These are phyloP conservation scores for Gymnothorax reevesii DNA, from an alignment of 2,797 vertebrate genomes.

Conservation along the genomic window DNA sequence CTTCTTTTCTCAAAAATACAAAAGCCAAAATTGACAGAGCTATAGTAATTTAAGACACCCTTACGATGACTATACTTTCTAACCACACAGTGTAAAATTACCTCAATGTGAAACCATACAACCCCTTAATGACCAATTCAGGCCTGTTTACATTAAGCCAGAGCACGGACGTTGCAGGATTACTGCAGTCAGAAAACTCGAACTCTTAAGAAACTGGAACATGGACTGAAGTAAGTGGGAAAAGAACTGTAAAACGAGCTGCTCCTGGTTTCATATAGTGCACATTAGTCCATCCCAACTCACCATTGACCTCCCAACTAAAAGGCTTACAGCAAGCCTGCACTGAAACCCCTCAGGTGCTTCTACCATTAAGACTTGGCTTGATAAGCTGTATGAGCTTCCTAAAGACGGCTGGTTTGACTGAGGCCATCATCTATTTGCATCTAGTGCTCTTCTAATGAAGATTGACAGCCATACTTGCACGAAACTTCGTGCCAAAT, in stretches of 20 bases:
- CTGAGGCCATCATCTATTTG: background rate
- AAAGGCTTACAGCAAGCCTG: background rate
- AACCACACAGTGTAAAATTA: no score
- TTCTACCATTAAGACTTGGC: background rate
- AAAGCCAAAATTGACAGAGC: background rate
- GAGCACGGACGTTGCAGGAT: no score
- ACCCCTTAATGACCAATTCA: background rate
- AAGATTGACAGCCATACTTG: background rate
- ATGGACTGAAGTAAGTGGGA: no score
- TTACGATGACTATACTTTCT: no score
- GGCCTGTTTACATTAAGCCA: no score
- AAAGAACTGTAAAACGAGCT: no score
- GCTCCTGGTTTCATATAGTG: no score
- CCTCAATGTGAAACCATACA: background rate
- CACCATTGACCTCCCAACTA: background rate
- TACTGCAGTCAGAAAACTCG: no score
- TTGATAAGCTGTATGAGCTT: background rate
- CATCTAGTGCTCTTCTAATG: background rate
- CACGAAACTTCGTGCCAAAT: background rate
- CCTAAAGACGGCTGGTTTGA: background rate
- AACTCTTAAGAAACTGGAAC: no score
- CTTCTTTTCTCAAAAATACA: background rate
- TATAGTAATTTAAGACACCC: no score
- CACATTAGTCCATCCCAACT: background rate
- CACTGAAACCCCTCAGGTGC: background rate